Evolutionary conservation across 2,797 vertebrate genomes (phyloP).

Genomic region (Falco naumanni): DNA sequence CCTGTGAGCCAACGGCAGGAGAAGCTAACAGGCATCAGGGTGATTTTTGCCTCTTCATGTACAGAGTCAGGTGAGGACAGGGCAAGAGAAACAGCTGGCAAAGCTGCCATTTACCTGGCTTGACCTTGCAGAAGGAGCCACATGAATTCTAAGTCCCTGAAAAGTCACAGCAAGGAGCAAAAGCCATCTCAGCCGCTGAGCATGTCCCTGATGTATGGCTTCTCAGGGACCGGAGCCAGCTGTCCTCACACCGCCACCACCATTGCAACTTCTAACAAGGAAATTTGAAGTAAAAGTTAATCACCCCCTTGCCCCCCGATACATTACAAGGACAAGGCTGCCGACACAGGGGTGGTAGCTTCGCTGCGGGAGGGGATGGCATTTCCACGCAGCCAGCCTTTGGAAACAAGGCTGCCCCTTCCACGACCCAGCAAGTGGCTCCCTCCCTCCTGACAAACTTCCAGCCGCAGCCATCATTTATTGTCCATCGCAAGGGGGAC

Average conservation of each 20-base stretch:
- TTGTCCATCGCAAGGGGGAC: neutral
- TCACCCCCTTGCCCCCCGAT: neutral
- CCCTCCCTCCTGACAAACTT: neutral
- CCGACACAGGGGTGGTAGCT: neutral
- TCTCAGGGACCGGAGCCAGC: neutral
- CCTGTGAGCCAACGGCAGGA: accelerated
- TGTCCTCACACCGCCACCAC: neutral
- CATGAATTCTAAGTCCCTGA: neutral
- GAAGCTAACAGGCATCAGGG: neutral
- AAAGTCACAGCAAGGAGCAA: neutral
- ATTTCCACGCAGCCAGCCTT: neutral
- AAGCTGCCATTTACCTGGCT: neutral
- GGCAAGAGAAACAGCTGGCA: neutral
- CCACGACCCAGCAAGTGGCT: neutral
- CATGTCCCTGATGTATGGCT: neutral
- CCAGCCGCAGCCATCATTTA: neutral
- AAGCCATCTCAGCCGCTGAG: neutral
- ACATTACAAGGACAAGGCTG: neutral
- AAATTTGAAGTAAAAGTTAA: neutral
- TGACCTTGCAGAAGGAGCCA: neutral
- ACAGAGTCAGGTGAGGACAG: neutral
- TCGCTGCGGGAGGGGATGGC: neutral
- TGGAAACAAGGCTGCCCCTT: neutral
- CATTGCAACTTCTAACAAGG: neutral
- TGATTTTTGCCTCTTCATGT: slow-evolving; percentile 37